Evolutionary conservation across 2,888 invertebrate species (phyloP).

Genomic region (Cephonodes hylas): DNA sequence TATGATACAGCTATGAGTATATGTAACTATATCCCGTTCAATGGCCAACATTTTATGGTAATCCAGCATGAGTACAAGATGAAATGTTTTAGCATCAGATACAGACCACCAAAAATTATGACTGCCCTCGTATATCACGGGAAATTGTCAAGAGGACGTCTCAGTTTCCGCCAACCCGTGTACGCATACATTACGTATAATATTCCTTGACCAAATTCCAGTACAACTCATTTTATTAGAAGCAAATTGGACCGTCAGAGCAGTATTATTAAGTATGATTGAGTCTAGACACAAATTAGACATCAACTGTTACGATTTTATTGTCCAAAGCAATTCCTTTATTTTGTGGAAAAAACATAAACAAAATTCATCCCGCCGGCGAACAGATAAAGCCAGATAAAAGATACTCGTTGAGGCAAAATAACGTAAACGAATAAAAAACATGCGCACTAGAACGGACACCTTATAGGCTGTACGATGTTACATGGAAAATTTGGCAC

Average conservation of each 20-base stretch:
- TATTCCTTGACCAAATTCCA: constrained; percentile 7
- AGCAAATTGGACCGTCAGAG: constrained; percentile 4
- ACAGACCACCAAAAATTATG: constrained; percentile 3
- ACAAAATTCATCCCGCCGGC: constrained; percentile 43
- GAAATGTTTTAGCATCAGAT: not conserved
- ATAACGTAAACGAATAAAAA: constrained; percentile 39
- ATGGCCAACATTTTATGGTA: constrained; percentile 1
- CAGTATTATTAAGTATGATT: constrained; percentile 17
- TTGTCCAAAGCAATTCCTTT: constrained; percentile 35
- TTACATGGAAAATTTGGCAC: too few relatives aligned
- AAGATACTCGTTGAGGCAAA: constrained; percentile 33
- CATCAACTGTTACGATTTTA: constrained; percentile 46
- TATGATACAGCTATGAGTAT: not conserved
- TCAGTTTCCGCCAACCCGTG: not conserved
- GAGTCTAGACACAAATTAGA: constrained; percentile 49
- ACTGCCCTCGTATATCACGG: not conserved
- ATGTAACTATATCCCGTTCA: constrained; percentile 18
- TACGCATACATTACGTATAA: not conserved
- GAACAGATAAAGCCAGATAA: constrained; percentile 38
- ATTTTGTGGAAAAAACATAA: constrained; percentile 42
- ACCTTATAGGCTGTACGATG: not conserved
- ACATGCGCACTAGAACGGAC: constrained; percentile 14
- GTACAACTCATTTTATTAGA: not conserved
- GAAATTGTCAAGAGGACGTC: constrained; percentile 1
- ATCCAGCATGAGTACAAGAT: constrained; percentile 1